Evolutionary conservation across 30 jellyfish, hydroid and myxozoan species (phyloP).

Genomic region (Mastigias papua): DNA sequence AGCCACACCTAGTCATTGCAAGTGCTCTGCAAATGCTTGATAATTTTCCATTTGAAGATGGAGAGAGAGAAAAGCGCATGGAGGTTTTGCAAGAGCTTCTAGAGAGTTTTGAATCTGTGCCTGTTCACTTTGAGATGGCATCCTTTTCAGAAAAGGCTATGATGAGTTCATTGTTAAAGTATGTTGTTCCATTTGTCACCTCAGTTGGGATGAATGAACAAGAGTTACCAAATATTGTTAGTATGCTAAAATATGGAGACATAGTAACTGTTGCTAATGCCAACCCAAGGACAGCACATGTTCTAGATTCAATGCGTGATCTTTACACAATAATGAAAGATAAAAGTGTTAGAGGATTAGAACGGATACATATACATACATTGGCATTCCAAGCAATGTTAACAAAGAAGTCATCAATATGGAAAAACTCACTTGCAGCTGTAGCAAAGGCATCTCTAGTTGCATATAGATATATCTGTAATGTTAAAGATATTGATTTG

Average conservation of each 20-base stretch:
- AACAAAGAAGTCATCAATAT: constrained; percentile 62
- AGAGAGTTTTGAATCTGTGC: constrained; percentile 54
- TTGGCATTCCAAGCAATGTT: constrained; percentile 86
- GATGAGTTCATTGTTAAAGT: constrained; percentile 78
- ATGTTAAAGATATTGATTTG: constrained; percentile 60
- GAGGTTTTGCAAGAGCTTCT: constrained; percentile 73
- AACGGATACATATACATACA: constrained; percentile 93
- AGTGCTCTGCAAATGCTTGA: constrained; percentile 97
- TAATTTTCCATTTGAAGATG: constrained; percentile 81
- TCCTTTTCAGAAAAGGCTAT: constrained; percentile 91
- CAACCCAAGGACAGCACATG: constrained; percentile 90
- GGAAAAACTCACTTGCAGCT: constrained; percentile 83
- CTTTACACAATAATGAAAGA: constrained; percentile 58
- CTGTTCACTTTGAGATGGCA: constrained; percentile 94
- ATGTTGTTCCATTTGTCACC: constrained; percentile 91
- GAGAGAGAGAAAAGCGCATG: constrained; percentile 87
- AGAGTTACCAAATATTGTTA: constrained; percentile 90
- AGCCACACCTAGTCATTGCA: constrained; percentile 78
- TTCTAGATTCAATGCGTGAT: constrained; percentile 81
- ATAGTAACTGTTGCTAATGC: constrained; percentile 81
- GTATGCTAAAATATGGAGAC: constrained; percentile 84
- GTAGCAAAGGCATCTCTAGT: constrained; percentile 93
- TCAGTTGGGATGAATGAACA: constrained; percentile 96
- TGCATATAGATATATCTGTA: constrained; percentile 88
- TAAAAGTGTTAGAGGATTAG: constrained; percentile 69